Evolutionary conservation across 2,888 invertebrate species (phyloP), one percentile per base, ranked within the genome.

Genomic region (Andrena bicolor): DNA sequence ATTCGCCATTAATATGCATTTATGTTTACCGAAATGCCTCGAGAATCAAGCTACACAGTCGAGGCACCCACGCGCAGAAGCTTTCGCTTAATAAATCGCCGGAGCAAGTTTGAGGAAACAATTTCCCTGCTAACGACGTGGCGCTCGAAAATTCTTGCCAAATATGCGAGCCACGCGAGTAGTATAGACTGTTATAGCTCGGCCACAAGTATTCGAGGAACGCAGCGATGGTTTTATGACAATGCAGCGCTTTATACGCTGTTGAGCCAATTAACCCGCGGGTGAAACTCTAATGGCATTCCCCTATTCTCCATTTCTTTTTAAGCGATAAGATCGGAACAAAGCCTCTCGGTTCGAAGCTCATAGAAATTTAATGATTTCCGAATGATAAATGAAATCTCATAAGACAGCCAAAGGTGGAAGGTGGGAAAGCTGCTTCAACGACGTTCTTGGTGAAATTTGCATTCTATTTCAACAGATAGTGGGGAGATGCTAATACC

Each of bases 11-110:
- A 75, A 61, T 35, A 75, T 75, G 35, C n/a, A 60, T 32, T 16
- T 61, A 7, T 2, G 10, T 3, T 2, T 0, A 2, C n/a, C 6
- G 13, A 28, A 23, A 64, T 30, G 23, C 20, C 26, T n/a, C 4
- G 5, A 16, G 35, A 28, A 10, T 41, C 58, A 23, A 26, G 64
- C 10, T 10, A 23, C 20, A 63, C n/a, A 63, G 51, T 23, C 4
- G 48, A 2, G 23, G 1, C 10, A 63, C 7, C 13, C 13, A 6
- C 1, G 6, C 58, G 1, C 7, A 7, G 10, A 16, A n/a, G 20
- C 28, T 35, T 16, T 20, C 13, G 63, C 3, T 70, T 64, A 58
- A 65, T 78, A 70, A 80, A 78, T 78, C 70, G 16, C 60, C 35
- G 4, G 20, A n/a, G 30, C 26, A 41, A 41, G 30, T 70, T 7